A percentile compares a stretch with the other conserved stretches of the same genome.
These are phyloP conservation scores for Onychostoma macrolepis DNA, from an alignment of 2,113 vertebrate genomes.

Conservation along the genomic window DNA sequence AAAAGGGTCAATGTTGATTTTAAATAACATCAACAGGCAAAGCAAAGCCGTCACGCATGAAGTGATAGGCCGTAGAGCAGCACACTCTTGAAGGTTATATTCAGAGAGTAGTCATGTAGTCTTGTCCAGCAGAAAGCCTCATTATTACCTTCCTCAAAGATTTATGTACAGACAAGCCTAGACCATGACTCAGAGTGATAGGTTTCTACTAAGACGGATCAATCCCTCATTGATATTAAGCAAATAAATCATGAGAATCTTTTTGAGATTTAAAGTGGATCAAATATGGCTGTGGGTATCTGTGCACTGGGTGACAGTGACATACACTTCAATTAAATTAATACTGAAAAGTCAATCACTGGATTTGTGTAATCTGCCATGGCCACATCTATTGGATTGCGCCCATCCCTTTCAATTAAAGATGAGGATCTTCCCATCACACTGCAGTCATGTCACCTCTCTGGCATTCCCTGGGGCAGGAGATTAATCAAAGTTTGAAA, in stretches of 20 bases:
- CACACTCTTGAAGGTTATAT: slow-evolving; percentile 12
- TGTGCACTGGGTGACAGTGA: slow-evolving; percentile 40
- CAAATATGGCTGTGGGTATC: slow-evolving; percentile 37
- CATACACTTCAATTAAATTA: slow-evolving; percentile 46
- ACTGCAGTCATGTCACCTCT: slow-evolving; percentile 44
- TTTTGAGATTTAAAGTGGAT: slow-evolving; percentile 32
- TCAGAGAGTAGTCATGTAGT: slow-evolving; percentile 1
- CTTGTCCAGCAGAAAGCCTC: slow-evolving; percentile 26
- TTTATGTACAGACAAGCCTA: not conserved
- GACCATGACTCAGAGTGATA: slow-evolving; percentile 7
- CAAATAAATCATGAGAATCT: slow-evolving; percentile 31
- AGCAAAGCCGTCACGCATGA: not conserved
- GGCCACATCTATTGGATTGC: slow-evolving; percentile 44
- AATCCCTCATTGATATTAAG: slow-evolving; percentile 29
- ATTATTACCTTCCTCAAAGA: slow-evolving; percentile 36
- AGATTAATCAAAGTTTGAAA: slow-evolving; percentile 50
- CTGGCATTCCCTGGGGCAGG: slow-evolving; percentile 41
- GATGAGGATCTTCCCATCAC: slow-evolving; percentile 46
- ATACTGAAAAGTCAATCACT: slow-evolving; percentile 47
- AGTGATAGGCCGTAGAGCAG: not conserved
- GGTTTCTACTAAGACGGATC: slow-evolving; percentile 7
- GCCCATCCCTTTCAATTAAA: slow-evolving; percentile 48
- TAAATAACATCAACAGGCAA: slow-evolving; percentile 21
- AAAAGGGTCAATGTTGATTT: not conserved
- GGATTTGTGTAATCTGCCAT: slow-evolving; percentile 49